Conservation (phyloP, 2,113 vertebrate genomes). For the Tetrax tetrax region DNA sequence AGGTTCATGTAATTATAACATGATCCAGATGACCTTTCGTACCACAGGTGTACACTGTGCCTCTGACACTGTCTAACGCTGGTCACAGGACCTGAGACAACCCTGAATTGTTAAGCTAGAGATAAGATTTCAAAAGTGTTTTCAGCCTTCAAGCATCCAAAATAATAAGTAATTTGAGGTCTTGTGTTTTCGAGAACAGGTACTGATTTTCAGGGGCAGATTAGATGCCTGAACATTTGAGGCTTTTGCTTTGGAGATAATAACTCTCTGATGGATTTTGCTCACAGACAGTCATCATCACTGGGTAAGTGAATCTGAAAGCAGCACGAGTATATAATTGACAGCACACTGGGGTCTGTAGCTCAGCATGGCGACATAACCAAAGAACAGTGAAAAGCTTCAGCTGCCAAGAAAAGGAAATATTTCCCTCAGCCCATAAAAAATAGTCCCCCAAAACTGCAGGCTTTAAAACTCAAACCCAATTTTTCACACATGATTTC, state of each 20-base stretch:
- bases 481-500: not conserved
- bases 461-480: conserved; percentile 16
- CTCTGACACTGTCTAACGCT: not conserved
- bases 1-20: conserved; percentile 42
- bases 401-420: not conserved
- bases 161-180: conserved; percentile 54
- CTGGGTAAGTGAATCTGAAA: conserved; percentile 55
- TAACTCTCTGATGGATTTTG: conserved; percentile 51
- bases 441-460: not conserved
- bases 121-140: conserved; percentile 40
- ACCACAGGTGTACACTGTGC: not conserved
- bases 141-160: conserved; percentile 49
- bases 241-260: conserved; percentile 61
- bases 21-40: conserved; percentile 33
- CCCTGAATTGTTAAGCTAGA: conserved; percentile 15
- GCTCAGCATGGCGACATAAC: not conserved
- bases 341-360: conserved; percentile 15
- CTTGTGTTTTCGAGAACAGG: conserved; percentile 41
- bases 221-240: conserved; percentile 53
- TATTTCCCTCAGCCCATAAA: conserved; percentile 3
- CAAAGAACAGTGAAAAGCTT: conserved; percentile 4
- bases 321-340: conserved; percentile 41
- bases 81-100: not conserved
- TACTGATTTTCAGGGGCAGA: conserved; percentile 57
- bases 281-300: conserved; percentile 46